phyloP scores from a whole-genome alignment of 2,797 vertebrate species.

The Pempheris klunzingeri region DNA sequence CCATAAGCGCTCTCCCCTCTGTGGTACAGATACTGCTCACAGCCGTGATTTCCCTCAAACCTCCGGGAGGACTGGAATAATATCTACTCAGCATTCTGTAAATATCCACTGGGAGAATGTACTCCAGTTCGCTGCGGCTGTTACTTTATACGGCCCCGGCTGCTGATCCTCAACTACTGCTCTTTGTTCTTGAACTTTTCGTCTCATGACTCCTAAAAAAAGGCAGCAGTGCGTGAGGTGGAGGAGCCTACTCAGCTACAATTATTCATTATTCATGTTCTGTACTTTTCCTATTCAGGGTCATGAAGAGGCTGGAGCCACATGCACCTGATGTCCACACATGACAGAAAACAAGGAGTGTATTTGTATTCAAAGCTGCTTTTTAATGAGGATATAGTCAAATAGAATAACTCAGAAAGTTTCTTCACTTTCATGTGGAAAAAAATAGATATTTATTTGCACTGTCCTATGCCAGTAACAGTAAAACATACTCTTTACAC shows the following conservation, averaged over 20 bases:
- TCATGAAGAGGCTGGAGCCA: constrained; percentile 40
- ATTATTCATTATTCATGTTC: constrained; percentile 61
- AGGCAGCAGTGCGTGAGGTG: constrained; percentile 35
- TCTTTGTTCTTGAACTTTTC: constrained; percentile 63
- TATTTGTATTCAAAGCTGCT: too few relatives aligned
- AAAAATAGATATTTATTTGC: neutral
- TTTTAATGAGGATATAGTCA: neutral
- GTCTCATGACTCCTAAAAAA: constrained; percentile 43
- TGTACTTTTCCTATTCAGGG: constrained; percentile 42
- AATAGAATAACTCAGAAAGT: neutral
- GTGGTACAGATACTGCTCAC: constrained; percentile 45
- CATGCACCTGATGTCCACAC: constrained; percentile 1
- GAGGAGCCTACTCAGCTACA: constrained; percentile 38
- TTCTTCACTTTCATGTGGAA: neutral
- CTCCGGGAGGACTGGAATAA: constrained; percentile 67
- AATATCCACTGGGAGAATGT: constrained; percentile 66
- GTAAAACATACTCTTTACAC: neutral
- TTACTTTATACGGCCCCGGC: constrained; percentile 31
- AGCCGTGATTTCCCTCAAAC: constrained; percentile 60
- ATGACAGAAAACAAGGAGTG: too few relatives aligned
- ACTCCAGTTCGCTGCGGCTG: constrained; percentile 55
- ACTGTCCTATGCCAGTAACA: neutral
- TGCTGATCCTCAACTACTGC: constrained; percentile 45
- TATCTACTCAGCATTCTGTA: constrained; percentile 78
- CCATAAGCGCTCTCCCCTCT: constrained; percentile 34